Evolutionary conservation across 1,140 invertebrate genomes (phyloP), one percentile per base, ranked within the genome.

Genomic region (Homalodisca vitripennis): DNA sequence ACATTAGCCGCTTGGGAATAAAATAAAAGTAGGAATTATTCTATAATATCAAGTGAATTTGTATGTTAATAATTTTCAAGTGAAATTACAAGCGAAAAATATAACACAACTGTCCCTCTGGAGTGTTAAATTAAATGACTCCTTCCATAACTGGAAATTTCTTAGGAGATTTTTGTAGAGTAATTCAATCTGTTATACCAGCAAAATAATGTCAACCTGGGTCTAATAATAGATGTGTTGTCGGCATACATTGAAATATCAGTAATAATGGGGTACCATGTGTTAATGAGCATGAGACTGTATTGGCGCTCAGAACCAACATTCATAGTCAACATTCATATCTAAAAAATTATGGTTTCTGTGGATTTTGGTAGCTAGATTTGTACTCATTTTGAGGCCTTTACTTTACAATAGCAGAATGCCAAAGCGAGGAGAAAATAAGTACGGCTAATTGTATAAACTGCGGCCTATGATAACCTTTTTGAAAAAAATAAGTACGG

Each of bases 401-500:
- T 34, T 63, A 14, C 68, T 53, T 62, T 1, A 66, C 31, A 66
- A 66, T 27, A 2, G 2, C n/a, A 34, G 13, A 26, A 41, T 71
- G 27, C 71, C 67, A 64, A 51, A 70, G 51, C 53, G 55, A 62
- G 41, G 32, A n/a, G 55, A n/a, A n/a, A n/a, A n/a, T n/a, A n/a
- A n/a, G n/a, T n/a, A n/a, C n/a, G n/a, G n/a, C n/a, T n/a, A n/a
- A n/a, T n/a, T n/a, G n/a, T n/a, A n/a, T n/a, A n/a, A n/a, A n/a
- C n/a, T n/a, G n/a, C n/a, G n/a, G n/a, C n/a, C n/a, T n/a, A n/a
- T n/a, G n/a, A n/a, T n/a, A n/a, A n/a, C n/a, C n/a, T n/a, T n/a
- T n/a, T n/a, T n/a, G n/a, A n/a, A n/a, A n/a, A 69, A 30, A 0
- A 53, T 2, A 68, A 70, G 46, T 70, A 34, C 27, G 72, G 73